phyloP scores from a whole-genome alignment of 2,797 vertebrate species.

The Champsocephalus esox region DNA sequence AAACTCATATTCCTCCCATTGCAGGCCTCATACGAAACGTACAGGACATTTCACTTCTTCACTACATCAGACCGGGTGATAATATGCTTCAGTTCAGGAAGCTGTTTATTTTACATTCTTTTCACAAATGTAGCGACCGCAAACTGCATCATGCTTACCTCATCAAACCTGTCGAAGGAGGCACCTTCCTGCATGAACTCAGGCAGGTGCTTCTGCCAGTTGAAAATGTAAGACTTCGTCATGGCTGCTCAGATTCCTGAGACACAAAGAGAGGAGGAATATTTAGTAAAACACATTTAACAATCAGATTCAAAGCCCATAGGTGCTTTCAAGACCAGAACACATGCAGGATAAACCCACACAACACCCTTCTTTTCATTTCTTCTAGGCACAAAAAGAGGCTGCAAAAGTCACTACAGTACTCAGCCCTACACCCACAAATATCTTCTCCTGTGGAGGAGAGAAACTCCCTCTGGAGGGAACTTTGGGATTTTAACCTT shows the following conservation, averaged over 20 bases:
- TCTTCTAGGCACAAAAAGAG: conserved; percentile 7
- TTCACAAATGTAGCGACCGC: background rate
- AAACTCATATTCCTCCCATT: background rate
- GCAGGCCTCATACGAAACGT: background rate
- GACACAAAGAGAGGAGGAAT: conserved; percentile 53
- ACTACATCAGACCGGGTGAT: background rate
- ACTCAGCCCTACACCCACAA: conserved; percentile 3
- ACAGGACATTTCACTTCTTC: background rate
- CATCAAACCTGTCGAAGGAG: conserved; percentile 96
- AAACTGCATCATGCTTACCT: conserved; percentile 85
- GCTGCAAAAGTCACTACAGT: conserved; percentile 2
- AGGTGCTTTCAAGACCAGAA: conserved; percentile 11
- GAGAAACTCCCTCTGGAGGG: background rate
- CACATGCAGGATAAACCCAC: background rate
- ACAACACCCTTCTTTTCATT: background rate
- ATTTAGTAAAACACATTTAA: background rate
- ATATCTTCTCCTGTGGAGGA: conserved; percentile 17
- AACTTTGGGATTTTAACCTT: too few relatives aligned
- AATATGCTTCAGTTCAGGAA: background rate
- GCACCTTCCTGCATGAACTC: conserved; percentile 96
- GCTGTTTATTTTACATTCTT: conserved; percentile 2
- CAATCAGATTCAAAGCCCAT: background rate
- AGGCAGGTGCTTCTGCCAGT: conserved; percentile 97
- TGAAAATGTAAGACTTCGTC: conserved; percentile 99
- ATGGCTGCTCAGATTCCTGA: conserved; percentile 90